Conservation (phyloP, 2,797 vertebrate species). For the Yasuhikotakia modesta region DNA sequence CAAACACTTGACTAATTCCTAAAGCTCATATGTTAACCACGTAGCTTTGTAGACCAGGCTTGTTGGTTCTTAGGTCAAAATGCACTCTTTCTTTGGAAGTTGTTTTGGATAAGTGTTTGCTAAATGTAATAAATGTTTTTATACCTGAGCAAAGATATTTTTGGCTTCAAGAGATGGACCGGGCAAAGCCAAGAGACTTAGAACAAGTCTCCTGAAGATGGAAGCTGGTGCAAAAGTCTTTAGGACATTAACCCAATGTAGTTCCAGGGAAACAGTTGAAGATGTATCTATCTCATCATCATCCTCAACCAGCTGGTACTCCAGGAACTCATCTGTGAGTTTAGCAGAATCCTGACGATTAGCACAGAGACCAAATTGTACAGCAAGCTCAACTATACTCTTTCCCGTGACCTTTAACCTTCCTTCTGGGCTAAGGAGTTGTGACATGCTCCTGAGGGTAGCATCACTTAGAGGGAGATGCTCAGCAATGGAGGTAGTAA, state of each 20-base stretch:
- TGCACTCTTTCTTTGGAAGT: no score
- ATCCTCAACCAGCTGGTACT: constrained; percentile 66
- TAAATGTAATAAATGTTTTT: constrained; percentile 4
- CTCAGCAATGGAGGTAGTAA: constrained; percentile 66
- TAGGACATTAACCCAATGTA: constrained; percentile 69
- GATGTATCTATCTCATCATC: constrained; percentile 30
- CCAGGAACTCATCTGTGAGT: constrained; percentile 70
- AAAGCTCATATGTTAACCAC: no score
- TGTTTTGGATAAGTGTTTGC: no score
- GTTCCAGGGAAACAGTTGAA: constrained; percentile 61
- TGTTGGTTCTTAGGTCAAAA: no score
- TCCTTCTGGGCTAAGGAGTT: constrained; percentile 71
- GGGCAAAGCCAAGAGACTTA: constrained; percentile 75
- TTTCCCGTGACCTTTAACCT: constrained; percentile 60
- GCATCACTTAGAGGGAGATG: constrained; percentile 67
- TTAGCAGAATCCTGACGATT: constrained; percentile 60
- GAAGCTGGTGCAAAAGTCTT: constrained; percentile 61
- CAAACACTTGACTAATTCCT: no score
- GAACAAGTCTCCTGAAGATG: constrained; percentile 72
- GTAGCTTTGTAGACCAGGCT: no score
- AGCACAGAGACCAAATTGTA: constrained; percentile 67
- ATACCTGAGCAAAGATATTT: constrained; percentile 72
- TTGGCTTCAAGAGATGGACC: constrained; percentile 70
- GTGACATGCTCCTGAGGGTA: constrained; percentile 64
- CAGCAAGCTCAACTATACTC: constrained; percentile 67